phyloP scores from a whole-genome alignment of 2,888 invertebrate genomes.

The Heteromurus nitidus region DNA sequence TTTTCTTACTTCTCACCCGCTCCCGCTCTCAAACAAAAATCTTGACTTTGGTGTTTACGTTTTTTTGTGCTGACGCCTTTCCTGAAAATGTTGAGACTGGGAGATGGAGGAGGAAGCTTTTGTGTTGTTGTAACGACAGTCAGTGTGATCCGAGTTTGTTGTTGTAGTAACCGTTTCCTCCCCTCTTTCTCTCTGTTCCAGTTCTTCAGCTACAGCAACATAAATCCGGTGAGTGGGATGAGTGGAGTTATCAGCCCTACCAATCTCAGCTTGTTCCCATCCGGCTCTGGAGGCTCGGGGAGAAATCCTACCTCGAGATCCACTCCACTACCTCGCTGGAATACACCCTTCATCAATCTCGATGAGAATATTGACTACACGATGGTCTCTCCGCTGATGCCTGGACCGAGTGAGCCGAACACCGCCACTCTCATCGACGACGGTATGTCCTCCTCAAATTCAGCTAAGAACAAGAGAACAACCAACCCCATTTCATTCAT shows the following conservation, averaged over 20 bases:
- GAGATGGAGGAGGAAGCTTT: conserved; percentile 26
- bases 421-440: conserved; percentile 88
- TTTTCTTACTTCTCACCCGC: conserved; percentile 21
- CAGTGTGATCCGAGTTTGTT: conserved; percentile 23
- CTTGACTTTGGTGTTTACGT: too few species aligned
- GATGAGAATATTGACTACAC: conserved; percentile 92
- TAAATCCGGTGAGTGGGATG: conserved; percentile 86
- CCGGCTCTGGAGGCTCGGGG: conserved; percentile 77
- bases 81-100: neutral
- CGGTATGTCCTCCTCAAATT: conserved; percentile 78
- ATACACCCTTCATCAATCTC: conserved; percentile 88
- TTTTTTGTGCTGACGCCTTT: neutral
- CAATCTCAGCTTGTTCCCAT: conserved; percentile 87
- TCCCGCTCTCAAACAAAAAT: neutral
- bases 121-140: too few species aligned
- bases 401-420: conserved; percentile 80
- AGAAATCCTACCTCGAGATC: conserved; percentile 78
- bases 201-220: conserved; percentile 94
- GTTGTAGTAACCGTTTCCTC: conserved; percentile 49
- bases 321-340: conserved; percentile 84
- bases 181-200: conserved; percentile 75
- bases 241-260: conserved; percentile 91
- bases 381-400: conserved; percentile 87
- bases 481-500: too few species aligned
- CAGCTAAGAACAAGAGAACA: too few species aligned